A percentile compares a stretch with the other conserved stretches of the same genome.
Conservation (phyloP, 1,140 invertebrate species). For the Monochamus saltuarius region DNA sequence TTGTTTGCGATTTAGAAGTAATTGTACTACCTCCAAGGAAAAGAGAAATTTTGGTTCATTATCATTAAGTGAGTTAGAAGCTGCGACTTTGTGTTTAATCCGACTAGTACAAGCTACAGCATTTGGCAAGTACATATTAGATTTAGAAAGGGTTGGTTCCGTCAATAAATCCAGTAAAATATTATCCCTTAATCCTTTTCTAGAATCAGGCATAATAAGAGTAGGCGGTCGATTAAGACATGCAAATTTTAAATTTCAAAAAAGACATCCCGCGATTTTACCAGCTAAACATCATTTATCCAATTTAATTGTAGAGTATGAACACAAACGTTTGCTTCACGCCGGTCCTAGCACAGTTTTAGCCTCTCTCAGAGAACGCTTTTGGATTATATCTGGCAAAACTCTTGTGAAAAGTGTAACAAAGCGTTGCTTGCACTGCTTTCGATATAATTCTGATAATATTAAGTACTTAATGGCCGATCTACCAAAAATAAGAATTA, state of each 20-base stretch:
- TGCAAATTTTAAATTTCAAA: not conserved
- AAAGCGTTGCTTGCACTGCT: conserved; percentile 10
- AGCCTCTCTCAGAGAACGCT: conserved; percentile 22
- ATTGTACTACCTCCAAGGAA: no score
- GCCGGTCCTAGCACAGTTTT: conserved; percentile 7
- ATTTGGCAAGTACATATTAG: no score
- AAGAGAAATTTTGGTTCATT: no score
- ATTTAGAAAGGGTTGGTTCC: no score
- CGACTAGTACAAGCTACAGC: no score
- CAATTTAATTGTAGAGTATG: conserved; percentile 27
- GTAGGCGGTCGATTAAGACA: no score
- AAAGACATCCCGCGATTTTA: conserved; percentile 42
- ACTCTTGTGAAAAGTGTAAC: conserved; percentile 1
- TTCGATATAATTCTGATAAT: conserved; percentile 27
- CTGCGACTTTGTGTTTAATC: no score
- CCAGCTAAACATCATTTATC: conserved; percentile 30
- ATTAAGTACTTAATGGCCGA: conserved; percentile 6
- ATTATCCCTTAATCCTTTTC: no score
- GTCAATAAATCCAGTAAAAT: no score
- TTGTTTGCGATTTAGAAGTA: no score
- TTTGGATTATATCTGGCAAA: conserved; percentile 35
- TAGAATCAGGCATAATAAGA: no score
- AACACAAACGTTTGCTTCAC: conserved; percentile 36
- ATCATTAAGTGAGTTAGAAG: no score
- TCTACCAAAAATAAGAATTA: conserved; percentile 20